Evolutionary conservation across 2,113 vertebrate genomes (phyloP), one percentile per base, ranked within the genome.

Genomic region (Galeopterus variegatus): DNA sequence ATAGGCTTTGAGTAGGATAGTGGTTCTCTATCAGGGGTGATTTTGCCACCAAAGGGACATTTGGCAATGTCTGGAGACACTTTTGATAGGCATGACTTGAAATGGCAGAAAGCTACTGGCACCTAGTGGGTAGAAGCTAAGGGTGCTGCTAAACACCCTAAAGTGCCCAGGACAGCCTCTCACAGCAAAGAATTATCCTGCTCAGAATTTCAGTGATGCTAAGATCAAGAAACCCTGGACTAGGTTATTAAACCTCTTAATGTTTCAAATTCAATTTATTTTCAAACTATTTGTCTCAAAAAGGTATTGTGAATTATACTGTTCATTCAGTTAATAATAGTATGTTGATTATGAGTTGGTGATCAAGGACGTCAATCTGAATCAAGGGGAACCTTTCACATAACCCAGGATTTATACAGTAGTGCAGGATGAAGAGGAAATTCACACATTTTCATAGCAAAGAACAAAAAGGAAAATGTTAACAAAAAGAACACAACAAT

Each of bases 221-320:
- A 64, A 93, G 5, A 19, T 19, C 36, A 11, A 79, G 50, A 85
- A 93, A 70, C 1, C 9, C 75, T 75, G 48, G 65, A 65, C 1
- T 93, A 73, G 28, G 36, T 89, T 58, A 60, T 64, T 45, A 48
- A 48, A 41, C 19, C 19, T 76, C 11, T 92, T 80, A 12, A 62
- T 62, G 13, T 76, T 93, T 97, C 64, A 87, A 65, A 62, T 65
- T 73, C 18, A 48, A 15, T 84, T 92, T 92, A 75, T 50, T 89
- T 89, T 84, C 58, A 96, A 92, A 45, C 8, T 1, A 2, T 60
- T 67, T 96, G 14, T 82, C 31, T 92, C 62, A 79, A 52, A 56
- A 88, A 77, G 3, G 3, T 88, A 62, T 79, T 58, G 1, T 45
- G 41, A 88, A 17, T 90, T 36, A 8, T 90, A 33, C 13, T 93